A percentile compares a stretch with the other conserved stretches of the same genome.
phyloP scores from a whole-genome alignment of 2,888 invertebrate genomes.

The Mactromeris polynyma region DNA sequence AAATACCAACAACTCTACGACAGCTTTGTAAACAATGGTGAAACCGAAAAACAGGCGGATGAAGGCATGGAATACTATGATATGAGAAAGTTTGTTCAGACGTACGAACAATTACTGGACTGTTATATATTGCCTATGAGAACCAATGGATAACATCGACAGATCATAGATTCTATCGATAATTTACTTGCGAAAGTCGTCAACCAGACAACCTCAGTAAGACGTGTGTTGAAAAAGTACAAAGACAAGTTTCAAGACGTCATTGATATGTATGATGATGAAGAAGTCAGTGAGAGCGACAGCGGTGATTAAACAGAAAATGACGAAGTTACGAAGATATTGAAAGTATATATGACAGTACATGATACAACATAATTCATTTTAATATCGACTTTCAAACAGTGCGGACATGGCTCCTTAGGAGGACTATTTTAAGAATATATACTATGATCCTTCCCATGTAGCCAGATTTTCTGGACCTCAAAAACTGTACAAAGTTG shows the following conservation, averaged over 20 bases:
- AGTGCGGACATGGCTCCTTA: conserved; percentile 18
- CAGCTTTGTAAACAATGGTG: conserved; percentile 31
- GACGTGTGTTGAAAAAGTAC: conserved; percentile 34
- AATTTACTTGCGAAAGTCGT: conserved; percentile 13
- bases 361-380: neutral
- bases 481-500: conserved; percentile 64
- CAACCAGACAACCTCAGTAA: neutral
- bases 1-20: conserved; percentile 46
- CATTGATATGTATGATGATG: conserved; percentile 29
- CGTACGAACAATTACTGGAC: conserved; percentile 28
- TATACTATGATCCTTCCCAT: conserved; percentile 21
- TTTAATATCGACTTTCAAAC: too few species aligned
- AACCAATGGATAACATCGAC: conserved; percentile 21
- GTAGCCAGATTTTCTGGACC: conserved; percentile 58
- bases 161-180: conserved; percentile 12
- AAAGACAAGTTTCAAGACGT: conserved; percentile 28
- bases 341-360: neutral
- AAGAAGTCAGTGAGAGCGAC: neutral
- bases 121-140: conserved; percentile 24
- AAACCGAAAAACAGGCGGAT: conserved; percentile 44
- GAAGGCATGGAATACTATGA: conserved; percentile 33
- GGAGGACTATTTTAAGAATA: conserved; percentile 33
- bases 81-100: conserved; percentile 27
- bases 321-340: neutral
- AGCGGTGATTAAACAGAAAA: too few species aligned